phyloP scores from a whole-genome alignment of 2,888 invertebrate genomes.

The Xanthorhoe designata region DNA sequence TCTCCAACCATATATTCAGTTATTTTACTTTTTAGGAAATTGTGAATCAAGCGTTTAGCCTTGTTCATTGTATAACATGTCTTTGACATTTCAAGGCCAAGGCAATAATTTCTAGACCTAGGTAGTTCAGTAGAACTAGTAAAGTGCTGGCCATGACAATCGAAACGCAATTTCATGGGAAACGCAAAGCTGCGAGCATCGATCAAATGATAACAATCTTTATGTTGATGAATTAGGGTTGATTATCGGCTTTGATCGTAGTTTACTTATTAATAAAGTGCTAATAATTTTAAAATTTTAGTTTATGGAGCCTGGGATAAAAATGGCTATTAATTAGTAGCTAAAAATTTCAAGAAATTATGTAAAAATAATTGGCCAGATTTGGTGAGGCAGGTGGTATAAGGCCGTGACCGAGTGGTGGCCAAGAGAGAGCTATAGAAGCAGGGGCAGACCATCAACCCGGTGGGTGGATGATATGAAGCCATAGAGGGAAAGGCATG shows the following conservation, averaged over 20 bases:
- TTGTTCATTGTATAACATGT: not conserved
- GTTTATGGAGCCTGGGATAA: not conserved
- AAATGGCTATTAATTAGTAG: not conserved
- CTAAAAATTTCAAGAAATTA: no score
- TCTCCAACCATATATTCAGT: no score
- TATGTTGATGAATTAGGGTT: conserved; percentile 12
- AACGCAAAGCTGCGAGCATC: conserved; percentile 13
- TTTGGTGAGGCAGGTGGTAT: no score
- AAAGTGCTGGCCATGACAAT: conserved; percentile 11
- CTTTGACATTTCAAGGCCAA: conserved; percentile 8
- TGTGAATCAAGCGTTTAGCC: not conserved
- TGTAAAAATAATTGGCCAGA: no score
- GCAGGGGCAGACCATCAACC: no score
- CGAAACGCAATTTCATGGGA: conserved; percentile 24
- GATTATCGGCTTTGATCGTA: conserved; percentile 6
- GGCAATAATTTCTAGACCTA: conserved; percentile 6
- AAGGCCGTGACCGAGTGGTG: no score
- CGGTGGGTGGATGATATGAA: not conserved
- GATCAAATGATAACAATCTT: conserved; percentile 27
- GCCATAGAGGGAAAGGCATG: no score
- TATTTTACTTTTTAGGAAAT: not conserved
- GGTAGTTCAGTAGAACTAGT: conserved; percentile 10
- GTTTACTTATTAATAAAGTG: not conserved
- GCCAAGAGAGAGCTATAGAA: no score
- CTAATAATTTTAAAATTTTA: not conserved